Base-by-base conservation (phyloP, 2,797 vertebrate species). In the Anomalospiza imberbis region DNA sequence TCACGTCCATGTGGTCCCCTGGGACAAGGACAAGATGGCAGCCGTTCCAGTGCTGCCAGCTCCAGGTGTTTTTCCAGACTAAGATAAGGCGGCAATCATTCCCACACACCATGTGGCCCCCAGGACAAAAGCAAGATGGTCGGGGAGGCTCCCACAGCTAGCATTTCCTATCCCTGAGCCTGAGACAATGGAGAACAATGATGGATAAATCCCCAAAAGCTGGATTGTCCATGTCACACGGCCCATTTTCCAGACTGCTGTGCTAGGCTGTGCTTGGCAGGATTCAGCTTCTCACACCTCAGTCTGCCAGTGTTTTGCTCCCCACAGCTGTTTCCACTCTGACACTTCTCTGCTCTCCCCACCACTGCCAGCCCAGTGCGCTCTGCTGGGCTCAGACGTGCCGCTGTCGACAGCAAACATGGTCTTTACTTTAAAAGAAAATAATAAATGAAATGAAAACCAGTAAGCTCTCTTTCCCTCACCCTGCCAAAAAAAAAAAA, bases 11-110 rank as follows among this genome's bases (percentile, higher is more conserved):
- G 25, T 42, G 25, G 13, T 50, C 5, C 26, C 16, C 28, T 6
- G 5, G 15, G 26, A 58, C 32, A 74, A 34, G 38, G 26, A 34
- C 36, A 66, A 74, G 26, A 36, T 24, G 10, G 24, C 13, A 53
- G 19, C 47, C 0, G 0, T 38, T 24, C 63, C 40, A 68, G 28
- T 17, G 54, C 63, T 24, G 45, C 18, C 0, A 0, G 32, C 8
- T 67, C 54, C 19, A 16, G 0, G 0, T 32, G 54, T 53, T 61
- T 68, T 60, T 61, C 47, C 29, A 84, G 26, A 57, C 9, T 10
- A 45, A 36, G 28, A 60, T 16, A 53, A 53, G 29, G 29, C 53
- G 54, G 63, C 40, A 76, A 25, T 11, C 54, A 76, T 68, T 68
- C n/a, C 40, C 47, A 38, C n/a, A 45, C 24, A 24, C 40, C 7